A percentile compares a stretch with the other conserved stretches of the same genome.
Conservation (phyloP, 2,797 vertebrate species). For the Gorsachius magnificus region DNA sequence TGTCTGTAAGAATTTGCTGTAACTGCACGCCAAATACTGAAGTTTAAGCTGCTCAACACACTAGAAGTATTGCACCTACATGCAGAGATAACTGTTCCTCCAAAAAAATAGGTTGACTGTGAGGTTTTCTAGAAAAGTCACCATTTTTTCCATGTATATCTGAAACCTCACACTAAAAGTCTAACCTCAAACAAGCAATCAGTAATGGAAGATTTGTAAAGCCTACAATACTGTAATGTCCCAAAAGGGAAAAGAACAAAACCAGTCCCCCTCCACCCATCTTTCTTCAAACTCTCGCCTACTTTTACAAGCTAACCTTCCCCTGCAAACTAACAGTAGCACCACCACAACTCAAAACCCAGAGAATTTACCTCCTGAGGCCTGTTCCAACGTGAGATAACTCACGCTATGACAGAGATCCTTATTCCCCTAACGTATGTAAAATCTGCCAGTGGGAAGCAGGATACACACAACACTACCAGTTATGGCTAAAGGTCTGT, state of each 20-base stretch:
- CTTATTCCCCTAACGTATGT: background rate
- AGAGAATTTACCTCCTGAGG: background rate
- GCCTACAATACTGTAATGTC: background rate
- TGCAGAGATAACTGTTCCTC: background rate
- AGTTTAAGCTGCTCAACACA: background rate
- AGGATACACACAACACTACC: background rate
- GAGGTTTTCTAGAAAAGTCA: background rate
- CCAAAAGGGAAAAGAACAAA: background rate
- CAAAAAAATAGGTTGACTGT: rapidly evolving
- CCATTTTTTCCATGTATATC: background rate
- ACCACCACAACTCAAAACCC: background rate
- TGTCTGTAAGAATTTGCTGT: background rate
- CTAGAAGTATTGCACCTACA: background rate
- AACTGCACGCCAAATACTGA: background rate
- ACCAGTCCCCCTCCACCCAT: background rate
- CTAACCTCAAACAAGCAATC: background rate
- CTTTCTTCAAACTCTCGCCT: background rate
- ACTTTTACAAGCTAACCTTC: background rate
- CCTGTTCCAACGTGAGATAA: background rate
- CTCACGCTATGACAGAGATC: background rate
- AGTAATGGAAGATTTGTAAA: background rate
- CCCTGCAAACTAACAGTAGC: background rate
- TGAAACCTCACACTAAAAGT: background rate
- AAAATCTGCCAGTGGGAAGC: background rate
- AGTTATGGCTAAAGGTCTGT: background rate